Evolutionary conservation across 2,113 vertebrate species (phyloP), one percentile per base, ranked within the genome.

Genomic region (Silurus meridionalis): DNA sequence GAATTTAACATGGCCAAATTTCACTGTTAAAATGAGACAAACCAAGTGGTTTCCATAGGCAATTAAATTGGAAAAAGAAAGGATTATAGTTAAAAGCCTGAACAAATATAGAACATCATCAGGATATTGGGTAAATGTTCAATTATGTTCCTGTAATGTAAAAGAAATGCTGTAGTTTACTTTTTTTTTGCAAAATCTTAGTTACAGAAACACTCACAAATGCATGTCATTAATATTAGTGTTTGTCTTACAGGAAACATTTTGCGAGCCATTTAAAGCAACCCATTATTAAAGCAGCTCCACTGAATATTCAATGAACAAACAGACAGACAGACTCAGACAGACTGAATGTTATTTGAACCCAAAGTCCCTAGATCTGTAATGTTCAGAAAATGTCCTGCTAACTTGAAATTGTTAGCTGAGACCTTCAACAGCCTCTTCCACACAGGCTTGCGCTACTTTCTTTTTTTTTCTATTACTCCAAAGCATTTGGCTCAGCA

Each of bases 401-500:
- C 50, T 78, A 78, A 55, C 55, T 48, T 21, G 57, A 80, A 80
- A 80, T 58, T 58, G 25, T 58, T 80, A 79, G 53, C 75, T 58
- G 23, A 80, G 55, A 80, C 25, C 37, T 80, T 37, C 25, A 58
- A 1, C 61, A 11, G 10, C 82, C 21, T 71, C 50, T 19, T 72
- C 63, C 69, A 81, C 19, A 85, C 75, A 81, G 85, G 66, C 63
- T 82, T 78, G 85, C 17, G 25, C 69, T 75, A 57, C 53, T 13
- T 77, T 77, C 53, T 74, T 55, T 72, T 48, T 77, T 75, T 28
- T 46, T 19, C 23, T 25, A 25, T 85, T 84, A 46, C 80, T 87
- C 82, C 61, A 77, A 67, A 86, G 69, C 88, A 89, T 85, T 89
- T 85, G 72, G 81, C 86, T 86, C 15, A 86, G 46, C 74, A 75